These are phyloP conservation scores for Psophia crepitans DNA, from an alignment of 2,113 vertebrate species.

Conservation along the genomic window DNA sequence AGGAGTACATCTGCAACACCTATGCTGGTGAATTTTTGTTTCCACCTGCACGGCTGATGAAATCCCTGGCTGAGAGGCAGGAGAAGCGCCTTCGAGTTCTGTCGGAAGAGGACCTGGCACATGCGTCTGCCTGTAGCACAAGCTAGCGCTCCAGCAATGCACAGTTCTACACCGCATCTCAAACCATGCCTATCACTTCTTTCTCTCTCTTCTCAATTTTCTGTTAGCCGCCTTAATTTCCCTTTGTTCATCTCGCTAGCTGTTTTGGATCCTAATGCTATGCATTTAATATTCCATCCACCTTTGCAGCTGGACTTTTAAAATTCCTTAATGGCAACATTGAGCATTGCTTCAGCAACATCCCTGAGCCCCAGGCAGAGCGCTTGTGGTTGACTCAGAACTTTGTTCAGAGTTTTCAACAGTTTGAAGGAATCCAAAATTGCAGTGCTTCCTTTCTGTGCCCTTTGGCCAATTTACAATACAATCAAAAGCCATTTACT, in stretches of 20 bases:
- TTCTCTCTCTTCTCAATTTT: neutral
- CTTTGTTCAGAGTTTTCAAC: neutral
- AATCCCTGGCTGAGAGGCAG: neutral
- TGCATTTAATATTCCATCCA: neutral
- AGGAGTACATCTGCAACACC: neutral
- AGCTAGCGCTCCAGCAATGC: neutral
- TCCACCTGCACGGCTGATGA: neutral
- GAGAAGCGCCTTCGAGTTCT: rapidly evolving
- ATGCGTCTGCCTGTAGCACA: neutral
- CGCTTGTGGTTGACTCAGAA: neutral
- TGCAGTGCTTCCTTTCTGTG: neutral
- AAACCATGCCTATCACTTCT: neutral
- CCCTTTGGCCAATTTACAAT: neutral
- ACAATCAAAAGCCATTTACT: neutral
- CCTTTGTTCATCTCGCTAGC: neutral
- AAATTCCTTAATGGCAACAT: rapidly evolving
- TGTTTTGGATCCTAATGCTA: neutral
- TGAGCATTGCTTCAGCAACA: neutral
- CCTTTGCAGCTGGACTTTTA: neutral
- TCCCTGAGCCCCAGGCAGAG: neutral
- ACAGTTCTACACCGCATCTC: neutral
- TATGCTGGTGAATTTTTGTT: neutral
- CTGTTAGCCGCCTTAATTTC: neutral
- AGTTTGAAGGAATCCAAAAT: neutral
- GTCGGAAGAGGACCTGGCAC: rapidly evolving